Base-by-base conservation (phyloP, 2,113 vertebrate species). In the Castor canadensis region DNA sequence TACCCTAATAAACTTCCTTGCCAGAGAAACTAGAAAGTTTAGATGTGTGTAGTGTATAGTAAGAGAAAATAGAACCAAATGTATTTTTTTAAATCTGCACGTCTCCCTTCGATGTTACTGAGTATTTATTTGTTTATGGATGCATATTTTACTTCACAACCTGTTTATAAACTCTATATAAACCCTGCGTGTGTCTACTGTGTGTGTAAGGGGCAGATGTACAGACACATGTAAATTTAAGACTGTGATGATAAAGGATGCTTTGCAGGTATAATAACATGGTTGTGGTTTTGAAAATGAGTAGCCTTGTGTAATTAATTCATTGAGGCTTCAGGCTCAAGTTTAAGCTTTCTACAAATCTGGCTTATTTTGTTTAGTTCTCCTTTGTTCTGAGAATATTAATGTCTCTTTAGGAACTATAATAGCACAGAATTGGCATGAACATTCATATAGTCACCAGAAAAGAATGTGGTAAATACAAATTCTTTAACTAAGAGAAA, bases 11-110 rank as follows among this genome's bases (percentile, higher is more conserved):
- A 66, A 71, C 43, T 71, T 95, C 9, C 67, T 79, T 91, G 88
- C 49, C 82, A 86, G 40, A 71, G 62, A 95, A 88, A 64, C n/a
- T 13, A 92, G 87, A 89, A 93, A 91, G 67, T 85, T 96, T 56
- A 24, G 54, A 92, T 85, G 52, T 79, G 45, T 69, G 56, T 60
- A 79, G 56, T 32, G 3, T 38, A 60, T 9, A 80, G 47, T 32
- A 83, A 52, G 32, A 40, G 32, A 87, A 69, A 62, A 79, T 1
- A 93, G 83, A 92, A 93, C 20, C 49, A 79, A 89, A 90, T n/a
- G 35, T 45, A 5, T 17, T 82, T 82, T 60, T 69, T 56, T 32
- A 24, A 32, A 77, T 38, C 35, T 10, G 4, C 54, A 35, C 16
- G 11, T 62, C 72, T 90, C 35, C 40, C 47, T 56, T 45, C 16